phyloP scores from a whole-genome alignment of 2,113 vertebrate genomes.

The Zonotrichia leucophrys region DNA sequence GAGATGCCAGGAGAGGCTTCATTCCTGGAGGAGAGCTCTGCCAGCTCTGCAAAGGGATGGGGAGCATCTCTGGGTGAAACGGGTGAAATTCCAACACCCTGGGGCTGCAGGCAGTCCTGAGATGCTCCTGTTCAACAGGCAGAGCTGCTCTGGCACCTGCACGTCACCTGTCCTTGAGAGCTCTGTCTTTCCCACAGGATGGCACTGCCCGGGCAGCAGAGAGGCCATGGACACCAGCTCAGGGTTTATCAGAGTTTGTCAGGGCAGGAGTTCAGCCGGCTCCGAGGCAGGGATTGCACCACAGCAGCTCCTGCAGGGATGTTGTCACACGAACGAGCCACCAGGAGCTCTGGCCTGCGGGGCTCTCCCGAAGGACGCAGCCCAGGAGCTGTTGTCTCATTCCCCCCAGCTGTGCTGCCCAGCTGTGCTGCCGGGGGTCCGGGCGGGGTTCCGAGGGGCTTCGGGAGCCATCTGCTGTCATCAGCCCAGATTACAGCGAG shows the following conservation, averaged over 20 bases:
- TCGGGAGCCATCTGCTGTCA: slow-evolving; percentile 7
- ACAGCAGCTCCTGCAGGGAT: background rate
- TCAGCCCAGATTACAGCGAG: background rate
- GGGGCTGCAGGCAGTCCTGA: background rate
- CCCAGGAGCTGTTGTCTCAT: rapidly evolving
- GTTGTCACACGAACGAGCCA: background rate
- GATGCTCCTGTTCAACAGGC: background rate
- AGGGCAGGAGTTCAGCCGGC: background rate
- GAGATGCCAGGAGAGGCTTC: background rate
- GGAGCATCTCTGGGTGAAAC: background rate
- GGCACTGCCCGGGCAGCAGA: background rate
- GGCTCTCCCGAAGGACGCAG: background rate
- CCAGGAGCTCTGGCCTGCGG: rapidly evolving
- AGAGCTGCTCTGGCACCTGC: background rate
- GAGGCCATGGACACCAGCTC: rapidly evolving
- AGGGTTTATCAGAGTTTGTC: background rate
- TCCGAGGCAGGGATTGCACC: background rate
- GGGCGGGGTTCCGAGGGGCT: background rate
- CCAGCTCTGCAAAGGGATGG: background rate
- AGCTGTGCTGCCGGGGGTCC: rapidly evolving
- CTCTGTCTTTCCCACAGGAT: background rate
- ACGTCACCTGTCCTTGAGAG: background rate
- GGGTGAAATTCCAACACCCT: background rate
- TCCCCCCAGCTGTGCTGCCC: background rate
- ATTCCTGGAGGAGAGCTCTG: background rate